These are phyloP conservation scores for Probosciger aterrimus DNA, from an alignment of 2,113 vertebrate genomes.

Conservation along the genomic window DNA sequence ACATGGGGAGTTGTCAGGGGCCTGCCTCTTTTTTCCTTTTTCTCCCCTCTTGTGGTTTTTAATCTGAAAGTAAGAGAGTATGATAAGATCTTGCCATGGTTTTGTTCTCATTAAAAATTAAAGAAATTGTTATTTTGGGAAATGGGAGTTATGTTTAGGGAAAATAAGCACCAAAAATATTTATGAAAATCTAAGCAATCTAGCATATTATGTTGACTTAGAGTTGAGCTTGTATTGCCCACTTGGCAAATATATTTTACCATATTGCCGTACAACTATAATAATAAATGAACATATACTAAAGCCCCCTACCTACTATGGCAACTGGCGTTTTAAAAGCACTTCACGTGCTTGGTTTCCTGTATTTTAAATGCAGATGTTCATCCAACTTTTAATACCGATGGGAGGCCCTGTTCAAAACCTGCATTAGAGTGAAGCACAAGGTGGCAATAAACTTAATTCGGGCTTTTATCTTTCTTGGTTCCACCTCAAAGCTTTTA, in stretches of 20 bases:
- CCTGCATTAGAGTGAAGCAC: conserved; percentile 61
- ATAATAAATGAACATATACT: conserved; percentile 51
- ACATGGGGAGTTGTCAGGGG: conserved; percentile 8
- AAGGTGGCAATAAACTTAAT: conserved; percentile 71
- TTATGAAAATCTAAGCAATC: conserved; percentile 68
- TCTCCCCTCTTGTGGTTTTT: conserved; percentile 57
- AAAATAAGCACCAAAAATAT: conserved; percentile 64
- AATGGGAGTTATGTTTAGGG: conserved; percentile 64
- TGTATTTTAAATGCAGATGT: conserved; percentile 70
- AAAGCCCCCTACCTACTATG: conserved; percentile 21
- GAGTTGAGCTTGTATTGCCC: conserved; percentile 43
- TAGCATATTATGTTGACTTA: conserved; percentile 65
- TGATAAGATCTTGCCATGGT: conserved; percentile 44
- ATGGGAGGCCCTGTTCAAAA: conserved; percentile 65
- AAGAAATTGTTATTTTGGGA: conserved; percentile 67
- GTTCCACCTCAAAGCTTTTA: conserved; percentile 72
- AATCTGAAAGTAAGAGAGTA: conserved; percentile 55
- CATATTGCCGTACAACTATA: conserved; percentile 37
- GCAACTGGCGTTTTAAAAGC: conserved; percentile 49
- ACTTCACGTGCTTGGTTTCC: conserved; percentile 35
- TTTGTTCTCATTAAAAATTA: conserved; percentile 73
- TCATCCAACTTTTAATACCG: conserved; percentile 70
- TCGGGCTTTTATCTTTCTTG: conserved; percentile 70
- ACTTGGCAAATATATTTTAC: conserved; percentile 70
- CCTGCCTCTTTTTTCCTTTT: conserved; percentile 1